Conservation (phyloP, 2,113 vertebrate genomes). For the Cochlearius cochlearius region DNA sequence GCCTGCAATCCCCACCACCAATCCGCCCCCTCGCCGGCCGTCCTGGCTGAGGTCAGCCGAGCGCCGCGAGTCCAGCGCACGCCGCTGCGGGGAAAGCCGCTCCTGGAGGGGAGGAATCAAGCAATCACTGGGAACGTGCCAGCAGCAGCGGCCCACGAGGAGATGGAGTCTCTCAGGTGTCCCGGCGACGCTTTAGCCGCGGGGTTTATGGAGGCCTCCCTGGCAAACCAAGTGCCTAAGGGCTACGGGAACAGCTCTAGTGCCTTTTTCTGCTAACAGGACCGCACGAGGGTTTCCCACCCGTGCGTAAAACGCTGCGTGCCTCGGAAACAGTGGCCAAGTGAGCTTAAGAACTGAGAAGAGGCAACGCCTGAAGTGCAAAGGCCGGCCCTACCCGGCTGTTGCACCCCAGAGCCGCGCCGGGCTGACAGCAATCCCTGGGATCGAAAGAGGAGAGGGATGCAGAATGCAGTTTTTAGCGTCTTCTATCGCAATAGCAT, state of each 20-base stretch:
- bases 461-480: not conserved
- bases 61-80: not conserved
- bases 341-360: accelerated
- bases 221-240: not conserved
- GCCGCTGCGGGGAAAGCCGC: accelerated
- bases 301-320: accelerated
- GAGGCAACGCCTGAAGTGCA: not conserved
- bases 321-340: not conserved
- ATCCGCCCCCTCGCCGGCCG: not conserved
- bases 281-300: not conserved
- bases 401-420: not conserved
- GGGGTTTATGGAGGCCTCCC: not conserved
- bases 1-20: not conserved
- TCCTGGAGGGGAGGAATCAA: not conserved
- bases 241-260: not conserved
- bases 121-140: not conserved
- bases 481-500: accelerated
- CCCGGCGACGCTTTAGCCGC: accelerated
- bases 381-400: not conserved
- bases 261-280: not conserved
- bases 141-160: not conserved
- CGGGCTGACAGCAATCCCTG: not conserved
- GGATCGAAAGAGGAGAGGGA: not conserved
- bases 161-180: not conserved
- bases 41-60: not conserved